Conservation (phyloP, 1,140 invertebrate species). For the Pseudachorutes palmiensis region DNA sequence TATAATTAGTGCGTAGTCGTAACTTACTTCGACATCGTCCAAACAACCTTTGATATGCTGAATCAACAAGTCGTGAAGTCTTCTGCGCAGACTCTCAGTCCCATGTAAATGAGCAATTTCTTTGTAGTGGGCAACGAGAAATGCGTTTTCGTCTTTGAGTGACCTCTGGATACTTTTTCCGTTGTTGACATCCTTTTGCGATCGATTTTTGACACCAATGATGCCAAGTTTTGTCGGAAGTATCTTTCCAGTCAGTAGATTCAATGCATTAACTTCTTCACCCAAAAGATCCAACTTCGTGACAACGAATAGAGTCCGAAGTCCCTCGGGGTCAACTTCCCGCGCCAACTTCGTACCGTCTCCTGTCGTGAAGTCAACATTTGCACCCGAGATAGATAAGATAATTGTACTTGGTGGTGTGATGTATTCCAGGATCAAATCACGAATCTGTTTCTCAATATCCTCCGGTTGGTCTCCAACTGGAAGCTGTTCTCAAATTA, state of each 20-base stretch:
- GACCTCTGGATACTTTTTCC: conserved; percentile 75
- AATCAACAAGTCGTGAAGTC: conserved; percentile 92
- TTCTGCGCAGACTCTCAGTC: conserved; percentile 90
- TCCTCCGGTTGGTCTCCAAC: conserved; percentile 43
- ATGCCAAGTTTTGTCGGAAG: conserved; percentile 97
- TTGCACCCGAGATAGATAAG: conserved; percentile 50
- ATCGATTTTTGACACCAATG: conserved; percentile 95
- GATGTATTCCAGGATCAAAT: conserved; percentile 41
- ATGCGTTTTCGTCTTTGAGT: conserved; percentile 85
- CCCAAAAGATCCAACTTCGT: conserved; percentile 96
- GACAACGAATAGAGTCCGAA: conserved; percentile 56
- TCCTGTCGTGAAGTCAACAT: conserved; percentile 53
- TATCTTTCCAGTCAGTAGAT: conserved; percentile 90
- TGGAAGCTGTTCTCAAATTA: conserved; percentile 40
- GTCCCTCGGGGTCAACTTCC: conserved; percentile 50
- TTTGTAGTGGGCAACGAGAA: conserved; percentile 91
- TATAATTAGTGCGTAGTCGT: not conserved
- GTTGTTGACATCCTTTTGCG: conserved; percentile 92
- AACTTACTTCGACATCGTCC: conserved; percentile 79
- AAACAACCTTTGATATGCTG: conserved; percentile 97
- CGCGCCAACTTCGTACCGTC: conserved; percentile 52
- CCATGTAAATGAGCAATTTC: conserved; percentile 90
- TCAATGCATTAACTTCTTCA: conserved; percentile 92
- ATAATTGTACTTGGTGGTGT: conserved; percentile 43
- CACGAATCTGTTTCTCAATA: conserved; percentile 42